Evolutionary conservation across 53 echinoderm and acorn worm species (phyloP).

Genomic region (Stichopus horrens): DNA sequence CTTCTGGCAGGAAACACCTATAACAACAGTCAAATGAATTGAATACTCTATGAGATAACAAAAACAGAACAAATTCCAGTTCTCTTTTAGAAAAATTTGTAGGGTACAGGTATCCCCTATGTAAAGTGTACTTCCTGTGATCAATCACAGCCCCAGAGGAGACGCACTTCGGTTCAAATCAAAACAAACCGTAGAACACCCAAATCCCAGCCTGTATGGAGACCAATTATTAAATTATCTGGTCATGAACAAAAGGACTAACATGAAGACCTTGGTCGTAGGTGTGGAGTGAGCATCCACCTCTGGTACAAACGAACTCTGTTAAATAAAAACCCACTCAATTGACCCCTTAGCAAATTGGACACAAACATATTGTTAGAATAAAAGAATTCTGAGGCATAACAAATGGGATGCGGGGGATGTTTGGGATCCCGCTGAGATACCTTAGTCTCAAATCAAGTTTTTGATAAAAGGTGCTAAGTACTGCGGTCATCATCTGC

Average conservation of each 20-base stretch:
- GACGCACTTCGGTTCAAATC: background rate
- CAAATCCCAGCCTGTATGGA: slow-evolving; percentile 8
- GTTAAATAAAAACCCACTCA: slow-evolving; percentile 14
- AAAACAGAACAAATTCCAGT: no score
- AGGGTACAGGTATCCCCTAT: no score
- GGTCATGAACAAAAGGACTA: background rate
- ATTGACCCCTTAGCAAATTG: slow-evolving; percentile 6
- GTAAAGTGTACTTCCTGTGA: no score
- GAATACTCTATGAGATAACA: no score
- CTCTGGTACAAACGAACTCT: no score
- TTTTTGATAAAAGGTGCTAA: background rate
- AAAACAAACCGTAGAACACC: slow-evolving; percentile 22
- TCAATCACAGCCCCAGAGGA: no score
- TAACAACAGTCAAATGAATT: no score
- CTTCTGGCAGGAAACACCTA: no score
- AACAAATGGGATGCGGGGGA: background rate
- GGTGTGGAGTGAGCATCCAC: no score
- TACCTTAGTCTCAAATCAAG: background rate
- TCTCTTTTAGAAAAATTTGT: no score
- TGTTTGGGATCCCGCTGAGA: background rate
- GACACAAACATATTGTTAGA: slow-evolving; percentile 10
- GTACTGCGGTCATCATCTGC: slow-evolving; percentile 20
- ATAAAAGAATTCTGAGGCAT: slow-evolving; percentile 1
- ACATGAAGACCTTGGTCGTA: background rate
- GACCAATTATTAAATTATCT: slow-evolving; percentile 27